Conservation (phyloP, 2,888 invertebrate species). For the Hirtodrosophila confusa region DNA sequence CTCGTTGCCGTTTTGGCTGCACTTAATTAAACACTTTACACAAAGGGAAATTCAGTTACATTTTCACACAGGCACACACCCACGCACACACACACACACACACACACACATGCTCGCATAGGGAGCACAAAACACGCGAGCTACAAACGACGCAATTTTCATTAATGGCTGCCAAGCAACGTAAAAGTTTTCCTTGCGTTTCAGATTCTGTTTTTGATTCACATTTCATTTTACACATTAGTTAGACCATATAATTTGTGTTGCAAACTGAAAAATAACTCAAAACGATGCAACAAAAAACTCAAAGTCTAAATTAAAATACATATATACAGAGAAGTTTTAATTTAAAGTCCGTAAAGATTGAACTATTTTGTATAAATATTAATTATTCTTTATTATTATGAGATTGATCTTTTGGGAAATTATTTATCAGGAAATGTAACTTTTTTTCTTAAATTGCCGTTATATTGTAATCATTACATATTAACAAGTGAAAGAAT, state of each 20-base stretch:
- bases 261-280: conserved; percentile 13
- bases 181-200: conserved; percentile 34
- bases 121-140: background rate
- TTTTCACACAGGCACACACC: conserved; percentile 1
- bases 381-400: too few species aligned
- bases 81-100: background rate
- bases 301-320: too few species aligned
- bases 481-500: too few species aligned
- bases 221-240: conserved; percentile 10
- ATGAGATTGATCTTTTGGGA: too few species aligned
- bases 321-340: too few species aligned
- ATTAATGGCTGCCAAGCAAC: conserved; percentile 40
- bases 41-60: conserved; percentile 32
- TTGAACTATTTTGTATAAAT: too few species aligned
- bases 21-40: conserved; percentile 59
- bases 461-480: too few species aligned
- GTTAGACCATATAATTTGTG: conserved; percentile 8
- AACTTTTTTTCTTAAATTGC: too few species aligned
- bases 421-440: too few species aligned
- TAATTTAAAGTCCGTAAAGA: too few species aligned
- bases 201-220: conserved; percentile 2
- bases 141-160: conserved; percentile 29
- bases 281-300: background rate
- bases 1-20: conserved; percentile 26
- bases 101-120: background rate